Evolutionary conservation across 1,140 invertebrate genomes (phyloP).

Genomic region (Babylonia areolata): DNA sequence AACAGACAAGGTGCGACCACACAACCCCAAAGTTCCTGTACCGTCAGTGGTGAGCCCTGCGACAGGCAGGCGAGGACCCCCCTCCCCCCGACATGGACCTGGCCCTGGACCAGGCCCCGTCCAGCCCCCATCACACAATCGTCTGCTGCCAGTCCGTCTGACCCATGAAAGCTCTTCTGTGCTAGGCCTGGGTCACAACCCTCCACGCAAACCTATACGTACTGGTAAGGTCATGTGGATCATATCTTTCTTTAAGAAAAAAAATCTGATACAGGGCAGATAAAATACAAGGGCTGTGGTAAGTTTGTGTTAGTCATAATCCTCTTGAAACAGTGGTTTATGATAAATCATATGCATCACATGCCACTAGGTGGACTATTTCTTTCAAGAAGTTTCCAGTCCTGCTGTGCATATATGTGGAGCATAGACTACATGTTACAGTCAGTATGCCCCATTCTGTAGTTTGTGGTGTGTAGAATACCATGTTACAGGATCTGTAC

Average conservation of each 20-base stretch:
- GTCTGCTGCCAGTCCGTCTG: conserved; percentile 86
- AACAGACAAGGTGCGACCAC: conserved; percentile 87
- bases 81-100: conserved; percentile 62
- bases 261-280: no score
- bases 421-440: no score
- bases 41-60: conserved; percentile 71
- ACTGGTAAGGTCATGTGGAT: conserved; percentile 80
- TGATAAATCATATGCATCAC: no score
- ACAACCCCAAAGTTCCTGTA: conserved; percentile 70
- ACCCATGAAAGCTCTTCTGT: conserved; percentile 96
- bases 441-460: no score
- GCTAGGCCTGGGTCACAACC: conserved; percentile 92
- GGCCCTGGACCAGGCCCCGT: neutral
- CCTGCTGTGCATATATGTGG: no score
- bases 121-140: neutral
- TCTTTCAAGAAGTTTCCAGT: no score
- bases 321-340: neutral
- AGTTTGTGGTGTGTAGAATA: neutral
- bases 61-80: conserved; percentile 83
- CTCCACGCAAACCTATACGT: conserved; percentile 88
- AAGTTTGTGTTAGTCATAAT: neutral
- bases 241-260: no score
- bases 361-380: no score
- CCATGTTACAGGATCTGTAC: conserved; percentile 82
- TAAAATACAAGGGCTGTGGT: no score